Base-by-base conservation (phyloP, 2,888 invertebrate genomes). In the Tortrix viridana region DNA sequence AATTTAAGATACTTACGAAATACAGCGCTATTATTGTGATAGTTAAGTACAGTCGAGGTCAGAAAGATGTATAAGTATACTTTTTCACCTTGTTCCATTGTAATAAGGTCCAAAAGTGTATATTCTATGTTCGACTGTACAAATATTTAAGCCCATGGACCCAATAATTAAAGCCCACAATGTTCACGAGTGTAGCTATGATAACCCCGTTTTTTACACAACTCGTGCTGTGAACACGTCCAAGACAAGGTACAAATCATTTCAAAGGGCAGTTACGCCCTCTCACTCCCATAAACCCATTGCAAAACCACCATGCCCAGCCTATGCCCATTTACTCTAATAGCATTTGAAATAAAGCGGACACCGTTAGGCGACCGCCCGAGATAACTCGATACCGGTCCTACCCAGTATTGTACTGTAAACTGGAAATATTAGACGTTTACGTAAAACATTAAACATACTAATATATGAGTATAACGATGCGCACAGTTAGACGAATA, bases 241-340 rank as follows among this genome's bases (percentile, higher is more conserved):
- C 50, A 20, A 37, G 50, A 19, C n/a, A 50, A 7, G 18, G 18
- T 19, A 50, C 49, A 19, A 18, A 50, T 50, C 49, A 16, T 32
- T 38, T 37, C 20, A n/a, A 52, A 52, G 38, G 52, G 53, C 22
- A 7, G 37, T 23, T 16, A 44, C 16, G 44, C 44, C 44, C 44
- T 44, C 12, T 37, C 50, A 50, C 37, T 19, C 32, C 26, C 46
- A 38, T 14, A 19, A 9, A 20, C 32, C 26, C 41, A 38, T 52
- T 62, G 46, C 50, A 12, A 52, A 56, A 47, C 50, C 20, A 32
- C 22, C 37, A 38, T 50, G 23, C 50, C 61, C 56, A 56, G 26
- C 19, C n/a, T 49, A 37, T 38, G 50, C 5, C 62, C 50, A 52
- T 26, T 46, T 56, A 52, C 9, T 41, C n/a, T 41, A 52, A 50